Conservation (phyloP, 2,888 invertebrate genomes). For the Melitaea athalia region DNA sequence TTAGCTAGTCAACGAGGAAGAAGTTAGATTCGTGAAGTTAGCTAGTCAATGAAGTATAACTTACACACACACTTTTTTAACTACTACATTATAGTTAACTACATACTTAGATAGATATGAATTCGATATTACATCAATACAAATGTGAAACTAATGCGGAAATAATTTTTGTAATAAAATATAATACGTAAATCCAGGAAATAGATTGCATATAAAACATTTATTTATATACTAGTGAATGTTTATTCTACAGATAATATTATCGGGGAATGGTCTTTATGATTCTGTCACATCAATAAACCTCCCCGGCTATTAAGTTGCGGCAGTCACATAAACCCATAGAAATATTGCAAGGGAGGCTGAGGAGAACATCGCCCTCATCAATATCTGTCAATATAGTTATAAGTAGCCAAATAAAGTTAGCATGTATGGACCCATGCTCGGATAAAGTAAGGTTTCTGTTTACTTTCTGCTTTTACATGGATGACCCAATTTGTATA, state of each 20-base stretch:
- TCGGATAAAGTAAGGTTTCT: conserved; percentile 60
- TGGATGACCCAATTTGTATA: conserved; percentile 57
- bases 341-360: conserved; percentile 61
- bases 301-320: conserved; percentile 64
- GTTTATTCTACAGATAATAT: conserved; percentile 65
- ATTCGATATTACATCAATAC: no score
- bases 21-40: no score
- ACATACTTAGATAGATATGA: no score
- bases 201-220: background rate
- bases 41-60: no score
- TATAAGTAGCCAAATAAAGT: conserved; percentile 74
- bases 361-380: conserved; percentile 59
- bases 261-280: conserved; percentile 62
- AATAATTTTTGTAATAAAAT: background rate
- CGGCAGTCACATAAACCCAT: conserved; percentile 52
- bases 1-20: no score
- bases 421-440: conserved; percentile 66
- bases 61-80: no score
- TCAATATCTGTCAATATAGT: conserved; percentile 78
- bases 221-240: conserved; percentile 43
- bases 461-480: conserved; percentile 61
- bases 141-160: no score
- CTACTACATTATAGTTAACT: no score
- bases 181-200: background rate
- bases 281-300: conserved; percentile 70